A percentile compares a stretch with the other conserved stretches of the same genome.
Conservation (phyloP, 2,113 vertebrate species). For the Ceyx melanurus region DNA sequence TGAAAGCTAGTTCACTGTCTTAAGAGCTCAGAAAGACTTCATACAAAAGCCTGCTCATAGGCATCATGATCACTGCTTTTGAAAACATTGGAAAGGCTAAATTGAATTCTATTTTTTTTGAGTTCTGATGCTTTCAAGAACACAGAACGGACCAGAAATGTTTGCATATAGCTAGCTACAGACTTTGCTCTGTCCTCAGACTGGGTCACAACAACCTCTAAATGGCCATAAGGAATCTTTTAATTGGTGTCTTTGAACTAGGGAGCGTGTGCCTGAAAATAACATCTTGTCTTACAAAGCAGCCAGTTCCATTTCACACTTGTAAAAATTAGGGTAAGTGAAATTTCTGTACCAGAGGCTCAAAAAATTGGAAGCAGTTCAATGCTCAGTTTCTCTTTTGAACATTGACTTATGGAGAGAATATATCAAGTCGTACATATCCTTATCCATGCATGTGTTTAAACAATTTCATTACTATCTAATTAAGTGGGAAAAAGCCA, state of each 20-base stretch:
- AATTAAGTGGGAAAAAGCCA: neutral
- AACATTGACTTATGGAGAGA: neutral
- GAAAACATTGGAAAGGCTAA: fast-evolving
- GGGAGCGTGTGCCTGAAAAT: neutral
- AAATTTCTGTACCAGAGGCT: neutral
- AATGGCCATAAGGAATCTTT: neutral
- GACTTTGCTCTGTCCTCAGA: neutral
- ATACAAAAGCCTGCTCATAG: neutral
- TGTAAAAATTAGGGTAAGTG: conserved; percentile 1
- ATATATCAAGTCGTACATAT: neutral
- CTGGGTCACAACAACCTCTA: neutral
- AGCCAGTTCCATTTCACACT: neutral
- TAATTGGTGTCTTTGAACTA: neutral
- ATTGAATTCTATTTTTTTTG: neutral
- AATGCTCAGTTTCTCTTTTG: neutral
- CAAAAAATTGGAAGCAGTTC: neutral
- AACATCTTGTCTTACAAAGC: neutral
- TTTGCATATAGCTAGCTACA: neutral
- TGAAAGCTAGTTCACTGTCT: neutral
- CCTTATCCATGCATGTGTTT: neutral
- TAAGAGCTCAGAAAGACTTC: neutral
- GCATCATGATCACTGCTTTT: neutral
- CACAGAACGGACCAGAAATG: neutral
- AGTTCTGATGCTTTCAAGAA: neutral
- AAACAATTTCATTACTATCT: neutral